Conservation (phyloP, 2,113 vertebrate species). For the Triplophysa dalaica region DNA sequence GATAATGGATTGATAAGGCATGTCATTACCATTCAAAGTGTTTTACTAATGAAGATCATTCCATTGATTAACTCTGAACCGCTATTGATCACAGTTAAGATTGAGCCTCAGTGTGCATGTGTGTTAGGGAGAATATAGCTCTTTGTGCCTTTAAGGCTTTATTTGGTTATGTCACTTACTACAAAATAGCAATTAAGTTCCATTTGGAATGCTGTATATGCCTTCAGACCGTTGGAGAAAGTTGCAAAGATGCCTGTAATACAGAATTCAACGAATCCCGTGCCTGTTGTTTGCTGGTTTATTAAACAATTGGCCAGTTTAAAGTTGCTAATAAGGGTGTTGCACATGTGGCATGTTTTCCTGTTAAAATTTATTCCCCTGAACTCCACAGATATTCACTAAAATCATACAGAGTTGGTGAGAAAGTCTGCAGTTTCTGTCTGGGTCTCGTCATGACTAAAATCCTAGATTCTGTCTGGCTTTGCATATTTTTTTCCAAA, state of each 20-base stretch:
- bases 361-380: too few species aligned
- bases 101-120: not conserved
- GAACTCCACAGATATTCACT: too few species aligned
- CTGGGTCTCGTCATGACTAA: not conserved
- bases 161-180: conserved; percentile 1
- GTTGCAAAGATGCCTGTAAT: too few species aligned
- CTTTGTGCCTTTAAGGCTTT: not conserved
- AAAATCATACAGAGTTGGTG: too few species aligned
- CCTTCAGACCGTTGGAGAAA: too few species aligned
- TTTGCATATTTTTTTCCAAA: not conserved
- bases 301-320: too few species aligned
- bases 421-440: too few species aligned
- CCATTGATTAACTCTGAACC: conserved; percentile 89
- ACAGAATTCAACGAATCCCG: too few species aligned
- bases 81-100: conserved; percentile 77
- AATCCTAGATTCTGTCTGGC: not conserved
- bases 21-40: conserved; percentile 94
- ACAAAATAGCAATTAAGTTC: not conserved
- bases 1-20: conserved; percentile 88
- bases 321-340: too few species aligned
- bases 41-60: conserved; percentile 98
- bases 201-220: not conserved
- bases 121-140: conserved; percentile 57
- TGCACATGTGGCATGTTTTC: too few species aligned
- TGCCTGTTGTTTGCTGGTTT: too few species aligned